These are phyloP conservation scores for Marcusenius ussheri DNA, from an alignment of 2,113 vertebrate genomes.

Conservation along the genomic window DNA sequence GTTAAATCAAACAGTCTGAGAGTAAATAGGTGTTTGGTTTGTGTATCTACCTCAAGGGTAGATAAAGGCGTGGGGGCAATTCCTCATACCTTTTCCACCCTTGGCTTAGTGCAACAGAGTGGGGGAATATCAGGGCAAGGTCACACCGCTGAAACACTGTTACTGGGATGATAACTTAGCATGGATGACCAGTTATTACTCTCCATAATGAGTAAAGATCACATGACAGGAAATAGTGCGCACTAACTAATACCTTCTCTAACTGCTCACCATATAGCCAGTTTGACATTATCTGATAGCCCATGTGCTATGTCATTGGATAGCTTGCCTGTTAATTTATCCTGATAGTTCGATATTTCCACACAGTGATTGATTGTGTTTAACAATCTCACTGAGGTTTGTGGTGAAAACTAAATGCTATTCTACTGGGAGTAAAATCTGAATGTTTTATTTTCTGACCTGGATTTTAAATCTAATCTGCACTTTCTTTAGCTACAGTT, in stretches of 20 bases:
- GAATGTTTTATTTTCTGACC: background rate
- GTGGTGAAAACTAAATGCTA: background rate
- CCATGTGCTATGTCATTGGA: background rate
- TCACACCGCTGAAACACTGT: background rate
- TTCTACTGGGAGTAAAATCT: background rate
- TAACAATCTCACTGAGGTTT: background rate
- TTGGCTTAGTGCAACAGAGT: background rate
- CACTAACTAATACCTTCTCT: background rate
- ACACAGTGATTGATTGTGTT: background rate
- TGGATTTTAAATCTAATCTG: background rate
- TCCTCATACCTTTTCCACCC: slow-evolving; percentile 5
- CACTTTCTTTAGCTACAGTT: background rate
- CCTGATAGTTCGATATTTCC: background rate
- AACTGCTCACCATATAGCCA: background rate
- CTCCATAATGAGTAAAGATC: background rate
- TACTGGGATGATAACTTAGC: background rate
- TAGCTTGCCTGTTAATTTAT: background rate
- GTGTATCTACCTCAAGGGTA: slow-evolving; percentile 8
- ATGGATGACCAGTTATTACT: background rate
- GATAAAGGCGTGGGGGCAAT: background rate
- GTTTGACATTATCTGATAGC: background rate
- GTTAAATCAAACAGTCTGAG: background rate
- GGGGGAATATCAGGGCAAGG: background rate
- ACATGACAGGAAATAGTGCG: background rate
- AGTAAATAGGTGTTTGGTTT: slow-evolving; percentile 8